Percentiles rank a stretch among this genome's conserved stretches.
Conservation (phyloP, 2,797 vertebrate species). For the Microctenopoma stevenorrisi region DNA sequence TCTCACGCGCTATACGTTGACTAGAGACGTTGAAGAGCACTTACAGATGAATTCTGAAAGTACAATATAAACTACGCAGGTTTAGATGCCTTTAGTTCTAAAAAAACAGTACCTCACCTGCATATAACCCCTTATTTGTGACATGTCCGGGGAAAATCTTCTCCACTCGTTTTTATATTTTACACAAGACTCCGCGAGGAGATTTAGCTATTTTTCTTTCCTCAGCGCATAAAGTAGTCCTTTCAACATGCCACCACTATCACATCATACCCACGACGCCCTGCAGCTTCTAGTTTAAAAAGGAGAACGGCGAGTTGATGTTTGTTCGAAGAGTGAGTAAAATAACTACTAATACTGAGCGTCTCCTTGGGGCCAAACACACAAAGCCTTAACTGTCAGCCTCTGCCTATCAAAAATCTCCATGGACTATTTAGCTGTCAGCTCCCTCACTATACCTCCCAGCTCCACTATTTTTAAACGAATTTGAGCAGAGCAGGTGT, state of each 20-base stretch:
- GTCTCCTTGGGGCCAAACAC: constrained; percentile 76
- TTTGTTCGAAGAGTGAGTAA: constrained; percentile 76
- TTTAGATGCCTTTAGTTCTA: constrained; percentile 32
- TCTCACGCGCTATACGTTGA: constrained; percentile 16
- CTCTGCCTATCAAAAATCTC: constrained; percentile 83
- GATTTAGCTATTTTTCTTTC: constrained; percentile 56
- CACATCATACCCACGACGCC: constrained; percentile 53
- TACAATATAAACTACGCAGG: constrained; percentile 16
- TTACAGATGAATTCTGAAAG: constrained; percentile 32
- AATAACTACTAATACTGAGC: constrained; percentile 70
- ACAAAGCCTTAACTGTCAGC: constrained; percentile 82
- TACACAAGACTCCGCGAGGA: constrained; percentile 47
- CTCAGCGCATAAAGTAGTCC: constrained; percentile 41
- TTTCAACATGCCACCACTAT: constrained; percentile 45
- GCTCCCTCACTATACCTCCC: constrained; percentile 65
- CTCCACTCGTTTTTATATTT: constrained; percentile 39
- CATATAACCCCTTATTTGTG: constrained; percentile 35
- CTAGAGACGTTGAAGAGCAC: constrained; percentile 14
- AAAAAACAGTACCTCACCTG: constrained; percentile 25
- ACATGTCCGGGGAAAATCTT: constrained; percentile 26
- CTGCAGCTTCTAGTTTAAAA: constrained; percentile 61
- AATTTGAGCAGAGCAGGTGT: constrained; percentile 80
- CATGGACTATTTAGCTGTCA: constrained; percentile 84
- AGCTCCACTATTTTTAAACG: constrained; percentile 81
- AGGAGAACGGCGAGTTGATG: constrained; percentile 61